These are phyloP conservation scores for Alviniconcha marisindica DNA, from an alignment of 1,140 invertebrate genomes.

Conservation along the genomic window DNA sequence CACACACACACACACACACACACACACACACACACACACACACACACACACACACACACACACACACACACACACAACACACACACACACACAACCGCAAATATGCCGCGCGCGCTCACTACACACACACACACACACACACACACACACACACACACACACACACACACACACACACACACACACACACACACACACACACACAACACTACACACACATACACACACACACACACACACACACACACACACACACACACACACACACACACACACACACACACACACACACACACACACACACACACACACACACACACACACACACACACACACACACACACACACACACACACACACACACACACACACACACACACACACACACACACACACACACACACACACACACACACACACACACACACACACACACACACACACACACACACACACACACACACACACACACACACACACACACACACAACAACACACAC, in stretches of 20 bases:
- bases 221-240: neutral
- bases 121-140: neutral
- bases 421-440: slow-evolving; percentile 23
- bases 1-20: no score
- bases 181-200: neutral
- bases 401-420: slow-evolving; percentile 41
- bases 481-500: no score
- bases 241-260: neutral
- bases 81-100: no score
- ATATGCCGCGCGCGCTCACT: no score
- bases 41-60: no score
- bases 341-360: slow-evolving; percentile 29
- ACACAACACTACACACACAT: neutral
- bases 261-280: neutral
- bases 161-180: slow-evolving; percentile 1
- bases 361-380: slow-evolving; percentile 27
- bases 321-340: slow-evolving; percentile 33
- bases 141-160: slow-evolving; percentile 13
- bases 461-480: no score
- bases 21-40: no score
- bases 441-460: no score
- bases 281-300: slow-evolving; percentile 7
- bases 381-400: slow-evolving; percentile 50
- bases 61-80: no score
- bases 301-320: no score